Evolutionary conservation across 2,113 vertebrate species (phyloP).

Genomic region (Psilopogon haemacephalus): DNA sequence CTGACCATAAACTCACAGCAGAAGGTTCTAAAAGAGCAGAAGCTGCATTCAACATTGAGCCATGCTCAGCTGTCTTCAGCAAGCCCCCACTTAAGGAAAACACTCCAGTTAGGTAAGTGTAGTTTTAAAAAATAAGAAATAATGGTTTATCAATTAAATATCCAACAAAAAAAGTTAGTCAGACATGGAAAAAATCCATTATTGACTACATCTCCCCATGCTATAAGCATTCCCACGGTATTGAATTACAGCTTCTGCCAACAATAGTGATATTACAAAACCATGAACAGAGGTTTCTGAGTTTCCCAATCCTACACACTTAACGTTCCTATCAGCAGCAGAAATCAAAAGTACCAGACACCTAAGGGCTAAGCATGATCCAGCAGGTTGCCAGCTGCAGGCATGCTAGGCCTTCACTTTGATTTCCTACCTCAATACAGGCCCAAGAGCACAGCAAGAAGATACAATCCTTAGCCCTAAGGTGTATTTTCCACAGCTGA

Average conservation of each 20-base stretch:
- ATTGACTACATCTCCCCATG: not conserved
- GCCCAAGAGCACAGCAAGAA: accelerated
- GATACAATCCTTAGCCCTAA: not conserved
- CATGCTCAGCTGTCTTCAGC: not conserved
- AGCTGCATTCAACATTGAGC: accelerated
- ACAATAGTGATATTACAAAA: not conserved
- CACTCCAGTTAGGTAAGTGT: not conserved
- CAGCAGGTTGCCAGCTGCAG: not conserved
- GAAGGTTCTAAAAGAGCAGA: not conserved
- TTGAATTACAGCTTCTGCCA: not conserved
- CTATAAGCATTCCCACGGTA: not conserved
- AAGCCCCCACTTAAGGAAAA: not conserved
- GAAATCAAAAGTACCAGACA: not conserved
- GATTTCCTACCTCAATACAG: not conserved
- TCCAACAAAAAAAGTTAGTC: not conserved
- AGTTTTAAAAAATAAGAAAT: not conserved
- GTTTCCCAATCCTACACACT: no score
- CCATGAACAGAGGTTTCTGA: no score
- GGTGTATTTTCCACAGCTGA: accelerated
- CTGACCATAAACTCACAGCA: accelerated
- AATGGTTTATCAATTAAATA: not conserved
- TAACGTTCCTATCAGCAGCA: not conserved
- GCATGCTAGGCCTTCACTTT: not conserved
- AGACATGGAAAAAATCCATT: not conserved
- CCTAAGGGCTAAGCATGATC: not conserved